A percentile compares a stretch with the other conserved stretches of the same genome.
These are phyloP conservation scores for Cepaea nemoralis DNA, from an alignment of 1,140 invertebrate genomes.

Conservation along the genomic window DNA sequence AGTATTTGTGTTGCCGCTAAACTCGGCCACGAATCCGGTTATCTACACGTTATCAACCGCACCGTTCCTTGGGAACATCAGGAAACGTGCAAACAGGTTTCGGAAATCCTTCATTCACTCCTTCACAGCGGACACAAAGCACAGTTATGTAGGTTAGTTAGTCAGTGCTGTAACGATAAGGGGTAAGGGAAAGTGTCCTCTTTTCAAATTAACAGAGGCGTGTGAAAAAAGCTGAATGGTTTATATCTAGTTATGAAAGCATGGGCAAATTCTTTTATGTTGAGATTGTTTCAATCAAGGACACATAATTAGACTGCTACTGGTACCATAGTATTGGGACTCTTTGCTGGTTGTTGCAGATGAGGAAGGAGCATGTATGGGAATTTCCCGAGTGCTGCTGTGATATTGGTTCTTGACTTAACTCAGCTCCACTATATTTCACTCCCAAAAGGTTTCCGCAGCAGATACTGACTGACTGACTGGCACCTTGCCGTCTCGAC, in stretches of 20 bases:
- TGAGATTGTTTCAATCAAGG: no score
- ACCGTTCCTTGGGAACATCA: constrained; percentile 63
- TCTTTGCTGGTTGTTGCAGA: no score
- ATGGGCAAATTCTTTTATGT: neutral
- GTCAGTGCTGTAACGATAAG: neutral
- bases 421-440: no score
- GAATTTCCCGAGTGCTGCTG: no score
- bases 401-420: no score
- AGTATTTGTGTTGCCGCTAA: constrained; percentile 83
- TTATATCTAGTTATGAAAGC: neutral
- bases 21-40: constrained; percentile 84
- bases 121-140: constrained; percentile 46
- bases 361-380: no score
- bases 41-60: constrained; percentile 82
- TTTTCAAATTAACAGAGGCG: neutral
- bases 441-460: no score
- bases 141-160: constrained; percentile 49
- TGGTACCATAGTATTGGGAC: no score
- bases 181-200: neutral
- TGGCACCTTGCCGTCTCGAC: no score
- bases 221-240: neutral
- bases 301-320: no score
- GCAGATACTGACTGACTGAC: no score
- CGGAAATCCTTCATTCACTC: constrained; percentile 63
- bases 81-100: constrained; percentile 59